phyloP scores from a whole-genome alignment of 2,113 vertebrate genomes.

The Rhinoderma darwinii region DNA sequence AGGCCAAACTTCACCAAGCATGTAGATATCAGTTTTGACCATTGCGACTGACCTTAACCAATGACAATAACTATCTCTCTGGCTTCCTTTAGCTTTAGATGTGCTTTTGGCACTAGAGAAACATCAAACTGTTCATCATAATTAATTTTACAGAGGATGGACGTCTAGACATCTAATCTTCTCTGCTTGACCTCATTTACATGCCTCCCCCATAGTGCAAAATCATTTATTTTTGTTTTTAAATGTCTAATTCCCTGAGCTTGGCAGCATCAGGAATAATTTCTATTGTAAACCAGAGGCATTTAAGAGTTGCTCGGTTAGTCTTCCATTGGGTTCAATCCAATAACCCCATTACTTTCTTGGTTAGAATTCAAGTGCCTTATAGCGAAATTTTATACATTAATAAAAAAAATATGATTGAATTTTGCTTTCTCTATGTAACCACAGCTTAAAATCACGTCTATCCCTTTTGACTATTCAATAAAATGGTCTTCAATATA shows the following conservation, averaged over 20 bases:
- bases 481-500: constrained; percentile 7
- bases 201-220: neutral
- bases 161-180: constrained; percentile 38
- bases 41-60: neutral
- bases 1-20: neutral
- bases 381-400: constrained; percentile 21
- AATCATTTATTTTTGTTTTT: constrained; percentile 52
- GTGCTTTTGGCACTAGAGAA: neutral
- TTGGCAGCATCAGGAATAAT: neutral
- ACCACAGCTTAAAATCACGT: neutral
- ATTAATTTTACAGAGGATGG: neutral
- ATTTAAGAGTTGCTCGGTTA: neutral
- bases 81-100: neutral
- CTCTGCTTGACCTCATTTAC: neutral
- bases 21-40: neutral
- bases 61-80: neutral
- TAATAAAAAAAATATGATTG: constrained; percentile 37
- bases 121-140: constrained; percentile 13
- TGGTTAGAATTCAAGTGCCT: constrained; percentile 24
- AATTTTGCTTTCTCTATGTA: constrained; percentile 1
- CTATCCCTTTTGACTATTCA: neutral
- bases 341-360: constrained; percentile 42
- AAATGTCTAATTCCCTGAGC: constrained; percentile 17
- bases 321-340: constrained; percentile 8
- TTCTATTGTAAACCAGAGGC: constrained; percentile 18